A percentile compares a stretch with the other conserved stretches of the same genome.
These are phyloP conservation scores for Pachliopta kotzebuea DNA, from an alignment of 2,888 invertebrate species.

Conservation along the genomic window DNA sequence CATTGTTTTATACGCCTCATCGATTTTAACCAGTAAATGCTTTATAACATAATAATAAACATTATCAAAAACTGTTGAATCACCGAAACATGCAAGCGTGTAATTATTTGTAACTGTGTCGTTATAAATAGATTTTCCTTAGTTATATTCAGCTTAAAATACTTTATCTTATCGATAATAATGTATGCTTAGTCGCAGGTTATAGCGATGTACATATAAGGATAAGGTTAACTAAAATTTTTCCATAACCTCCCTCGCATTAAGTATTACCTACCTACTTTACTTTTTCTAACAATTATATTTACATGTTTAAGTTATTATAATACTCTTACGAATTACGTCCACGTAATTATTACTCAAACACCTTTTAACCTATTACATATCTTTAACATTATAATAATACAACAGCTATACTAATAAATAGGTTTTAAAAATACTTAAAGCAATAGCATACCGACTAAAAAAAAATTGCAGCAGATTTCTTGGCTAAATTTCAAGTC, in stretches of 20 bases:
- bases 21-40: neutral
- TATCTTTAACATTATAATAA: too few relatives aligned
- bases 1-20: too few relatives aligned
- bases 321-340: too few relatives aligned
- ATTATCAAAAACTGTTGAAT: constrained; percentile 7
- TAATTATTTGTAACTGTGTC: constrained; percentile 5
- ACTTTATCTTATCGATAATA: constrained; percentile 25
- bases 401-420: too few relatives aligned
- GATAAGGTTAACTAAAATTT: constrained; percentile 7
- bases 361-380: too few relatives aligned
- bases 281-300: too few relatives aligned
- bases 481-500: constrained; percentile 23
- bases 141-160: constrained; percentile 20
- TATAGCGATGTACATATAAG: neutral
- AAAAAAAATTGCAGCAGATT: constrained; percentile 19
- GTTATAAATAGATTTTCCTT: constrained; percentile 27
- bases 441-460: constrained; percentile 5
- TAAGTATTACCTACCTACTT: neutral
- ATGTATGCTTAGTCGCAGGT: constrained; percentile 3
- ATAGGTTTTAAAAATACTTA: constrained; percentile 3
- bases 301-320: neutral
- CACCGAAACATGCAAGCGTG: constrained; percentile 3
- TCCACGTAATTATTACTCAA: too few relatives aligned
- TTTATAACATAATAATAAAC: neutral
- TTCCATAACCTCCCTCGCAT: constrained; percentile 8